phyloP scores from a whole-genome alignment of 2,797 vertebrate genomes.

The Pogonophryne albipinna region DNA sequence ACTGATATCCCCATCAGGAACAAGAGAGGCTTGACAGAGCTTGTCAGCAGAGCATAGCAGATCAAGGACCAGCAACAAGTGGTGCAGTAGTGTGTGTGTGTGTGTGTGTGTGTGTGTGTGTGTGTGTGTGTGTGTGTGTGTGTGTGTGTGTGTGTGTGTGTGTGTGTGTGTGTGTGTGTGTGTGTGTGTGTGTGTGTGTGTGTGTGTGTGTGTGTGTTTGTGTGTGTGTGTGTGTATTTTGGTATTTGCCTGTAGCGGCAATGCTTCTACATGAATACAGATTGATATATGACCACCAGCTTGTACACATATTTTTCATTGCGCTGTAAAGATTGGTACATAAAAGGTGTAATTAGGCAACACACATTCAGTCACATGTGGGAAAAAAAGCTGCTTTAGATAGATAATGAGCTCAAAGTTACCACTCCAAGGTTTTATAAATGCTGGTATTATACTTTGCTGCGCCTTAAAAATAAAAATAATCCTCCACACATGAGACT shows the following conservation, averaged over 20 bases:
- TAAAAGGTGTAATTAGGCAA: constrained; percentile 31
- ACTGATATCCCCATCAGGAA: constrained; percentile 36
- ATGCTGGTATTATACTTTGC: neutral
- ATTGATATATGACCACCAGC: constrained; percentile 3
- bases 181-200: too few species aligned
- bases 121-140: too few species aligned
- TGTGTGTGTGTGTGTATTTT: too few species aligned
- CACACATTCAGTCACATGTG: constrained; percentile 12
- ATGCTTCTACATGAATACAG: constrained; percentile 2
- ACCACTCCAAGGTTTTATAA: neutral
- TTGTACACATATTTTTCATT: neutral
- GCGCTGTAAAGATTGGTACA: constrained; percentile 4
- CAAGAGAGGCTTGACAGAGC: constrained; percentile 31
- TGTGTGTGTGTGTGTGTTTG: too few species aligned
- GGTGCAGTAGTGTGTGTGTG: neutral
- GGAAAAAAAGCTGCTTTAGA: constrained; percentile 27
- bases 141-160: too few species aligned
- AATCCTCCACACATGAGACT: neutral
- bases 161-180: too few species aligned
- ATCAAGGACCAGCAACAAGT: constrained; percentile 9
- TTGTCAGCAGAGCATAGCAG: constrained; percentile 19
- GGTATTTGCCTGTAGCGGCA: neutral
- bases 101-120: too few species aligned
- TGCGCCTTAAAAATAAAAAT: neutral
- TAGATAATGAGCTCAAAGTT: constrained; percentile 33